These are phyloP conservation scores for Rhinogobio ventralis DNA, from an alignment of 2,797 vertebrate species.

Conservation along the genomic window DNA sequence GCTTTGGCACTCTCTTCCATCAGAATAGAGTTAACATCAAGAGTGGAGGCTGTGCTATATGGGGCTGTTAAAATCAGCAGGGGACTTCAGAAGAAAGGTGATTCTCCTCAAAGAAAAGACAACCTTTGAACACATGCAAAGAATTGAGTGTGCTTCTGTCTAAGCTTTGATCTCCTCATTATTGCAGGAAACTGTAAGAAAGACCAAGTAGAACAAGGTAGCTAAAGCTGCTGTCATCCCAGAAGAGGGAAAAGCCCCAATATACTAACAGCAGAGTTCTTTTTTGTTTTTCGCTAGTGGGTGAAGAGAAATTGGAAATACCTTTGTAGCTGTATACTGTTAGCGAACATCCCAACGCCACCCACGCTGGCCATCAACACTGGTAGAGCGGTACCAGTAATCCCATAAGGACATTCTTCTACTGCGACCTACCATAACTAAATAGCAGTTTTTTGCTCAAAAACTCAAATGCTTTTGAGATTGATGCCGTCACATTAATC, in stretches of 20 bases:
- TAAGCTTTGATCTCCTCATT: constrained; percentile 54
- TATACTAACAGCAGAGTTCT: neutral
- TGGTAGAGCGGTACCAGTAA: neutral
- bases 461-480: too few relatives aligned
- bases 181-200: constrained; percentile 44
- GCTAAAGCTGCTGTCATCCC: neutral
- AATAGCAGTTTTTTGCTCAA: too few relatives aligned
- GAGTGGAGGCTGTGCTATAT: constrained; percentile 25
- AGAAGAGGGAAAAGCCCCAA: neutral
- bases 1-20: neutral
- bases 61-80: constrained; percentile 56
- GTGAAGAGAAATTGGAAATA: neutral
- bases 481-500: too few relatives aligned
- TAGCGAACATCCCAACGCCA: neutral
- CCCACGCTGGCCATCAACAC: neutral
- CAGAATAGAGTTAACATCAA: constrained; percentile 22
- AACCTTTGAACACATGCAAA: constrained; percentile 46
- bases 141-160: constrained; percentile 19
- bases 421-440: too few relatives aligned
- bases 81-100: constrained; percentile 39
- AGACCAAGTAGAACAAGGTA: constrained; percentile 21
- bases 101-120: constrained; percentile 35
- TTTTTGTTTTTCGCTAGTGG: neutral
- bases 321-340: neutral
- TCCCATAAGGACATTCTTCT: neutral